phyloP scores from a whole-genome alignment of 1,140 invertebrate genomes.

The Pseudachorutes palmiensis region DNA sequence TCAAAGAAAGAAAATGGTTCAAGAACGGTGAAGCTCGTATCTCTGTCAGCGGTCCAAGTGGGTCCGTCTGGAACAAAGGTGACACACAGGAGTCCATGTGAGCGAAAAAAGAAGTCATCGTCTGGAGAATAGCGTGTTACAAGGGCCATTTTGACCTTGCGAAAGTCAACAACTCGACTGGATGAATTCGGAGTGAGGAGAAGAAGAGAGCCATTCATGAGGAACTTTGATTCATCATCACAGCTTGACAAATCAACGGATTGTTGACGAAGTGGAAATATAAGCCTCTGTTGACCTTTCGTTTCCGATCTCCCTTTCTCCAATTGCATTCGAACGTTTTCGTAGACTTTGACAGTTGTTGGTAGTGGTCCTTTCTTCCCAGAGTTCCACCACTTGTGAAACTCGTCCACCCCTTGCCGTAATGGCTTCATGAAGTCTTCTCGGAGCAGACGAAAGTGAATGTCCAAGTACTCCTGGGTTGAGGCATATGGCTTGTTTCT shows the following conservation, averaged over 20 bases:
- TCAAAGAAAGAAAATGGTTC: slow-evolving; percentile 61
- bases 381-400: slow-evolving; percentile 17
- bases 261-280: neutral
- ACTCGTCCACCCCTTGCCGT: slow-evolving; percentile 47
- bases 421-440: slow-evolving; percentile 59
- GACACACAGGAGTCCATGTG: slow-evolving; percentile 6
- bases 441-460: slow-evolving; percentile 50
- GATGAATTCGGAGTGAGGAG: neutral
- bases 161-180: slow-evolving; percentile 48
- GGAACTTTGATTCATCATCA: neutral
- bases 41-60: neutral
- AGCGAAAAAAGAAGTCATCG: neutral
- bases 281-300: neutral
- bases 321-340: no score
- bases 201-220: neutral
- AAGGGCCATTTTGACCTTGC: slow-evolving; percentile 57
- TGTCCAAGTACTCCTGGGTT: slow-evolving; percentile 49
- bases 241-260: neutral
- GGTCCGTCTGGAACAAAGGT: slow-evolving; percentile 9
- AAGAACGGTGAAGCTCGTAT: slow-evolving; percentile 51
- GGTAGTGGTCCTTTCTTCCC: slow-evolving; percentile 1
- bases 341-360: neutral
- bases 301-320: no score
- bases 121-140: slow-evolving; percentile 49
- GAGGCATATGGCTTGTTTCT: slow-evolving; percentile 44